Evolutionary conservation across 37 sponge, comb jelly and placozoan species (phyloP).

Genomic region (Beroe ovata): DNA sequence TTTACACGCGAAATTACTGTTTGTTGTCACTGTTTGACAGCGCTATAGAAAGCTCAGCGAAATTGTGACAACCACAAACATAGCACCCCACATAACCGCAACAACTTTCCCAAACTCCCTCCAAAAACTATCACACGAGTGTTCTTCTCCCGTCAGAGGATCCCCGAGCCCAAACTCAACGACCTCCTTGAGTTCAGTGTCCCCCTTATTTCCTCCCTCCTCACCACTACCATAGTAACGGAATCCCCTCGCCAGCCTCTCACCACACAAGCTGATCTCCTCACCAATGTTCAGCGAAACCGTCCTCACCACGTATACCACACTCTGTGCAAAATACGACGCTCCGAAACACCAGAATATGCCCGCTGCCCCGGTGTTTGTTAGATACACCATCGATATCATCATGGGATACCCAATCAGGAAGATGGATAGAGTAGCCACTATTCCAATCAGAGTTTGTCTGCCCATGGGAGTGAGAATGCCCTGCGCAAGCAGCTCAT

Average conservation of each 20-base stretch:
- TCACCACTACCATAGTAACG: background rate
- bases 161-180: too few relatives aligned
- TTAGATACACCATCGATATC: background rate
- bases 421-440: background rate
- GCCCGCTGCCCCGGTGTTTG: background rate
- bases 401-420: background rate
- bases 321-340: background rate
- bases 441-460: background rate
- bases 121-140: too few relatives aligned
- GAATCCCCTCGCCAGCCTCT: background rate
- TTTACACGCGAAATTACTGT: too few relatives aligned
- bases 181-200: too few relatives aligned
- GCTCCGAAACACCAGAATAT: background rate
- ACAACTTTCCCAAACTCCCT: too few relatives aligned
- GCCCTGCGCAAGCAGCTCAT: background rate
- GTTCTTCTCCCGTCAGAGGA: too few relatives aligned
- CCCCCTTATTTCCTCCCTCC: background rate
- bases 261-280: background rate
- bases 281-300: background rate
- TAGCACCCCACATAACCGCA: too few relatives aligned
- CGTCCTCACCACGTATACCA: background rate
- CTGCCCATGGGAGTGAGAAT: background rate
- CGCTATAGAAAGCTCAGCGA: too few relatives aligned
- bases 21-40: too few relatives aligned
- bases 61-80: too few relatives aligned